Conservation (phyloP, 37 sponge, comb jelly and placozoan genomes). For the Aplysina aerophoba region DNA sequence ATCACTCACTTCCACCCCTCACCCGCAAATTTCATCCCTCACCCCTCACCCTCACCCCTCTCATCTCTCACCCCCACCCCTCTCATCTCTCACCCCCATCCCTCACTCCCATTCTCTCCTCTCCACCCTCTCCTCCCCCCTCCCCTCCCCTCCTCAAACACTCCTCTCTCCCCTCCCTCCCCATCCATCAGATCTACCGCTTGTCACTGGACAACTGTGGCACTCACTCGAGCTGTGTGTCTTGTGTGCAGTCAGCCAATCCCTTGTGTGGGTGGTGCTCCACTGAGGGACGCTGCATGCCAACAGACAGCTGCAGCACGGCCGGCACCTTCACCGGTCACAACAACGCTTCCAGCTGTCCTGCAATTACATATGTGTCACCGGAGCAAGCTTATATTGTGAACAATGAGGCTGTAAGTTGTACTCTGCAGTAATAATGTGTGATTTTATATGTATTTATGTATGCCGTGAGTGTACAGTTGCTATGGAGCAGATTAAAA, state of each 20-base stretch:
- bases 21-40: too few species aligned
- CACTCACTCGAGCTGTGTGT: neutral
- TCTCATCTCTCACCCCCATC: too few species aligned
- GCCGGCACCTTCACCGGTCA: neutral
- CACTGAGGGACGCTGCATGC: neutral
- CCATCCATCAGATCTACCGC: neutral
- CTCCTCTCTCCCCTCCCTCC: neutral
- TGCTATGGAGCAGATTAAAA: too few species aligned
- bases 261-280: constrained; percentile 25
- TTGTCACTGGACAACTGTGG: neutral
- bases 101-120: too few species aligned
- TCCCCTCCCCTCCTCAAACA: neutral
- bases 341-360: neutral
- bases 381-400: neutral
- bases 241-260: neutral
- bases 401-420: too few species aligned
- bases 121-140: too few species aligned
- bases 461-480: too few species aligned
- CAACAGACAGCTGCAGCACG: neutral
- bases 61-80: too few species aligned
- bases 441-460: too few species aligned
- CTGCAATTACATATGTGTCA: neutral
- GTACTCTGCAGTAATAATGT: too few species aligned
- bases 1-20: too few species aligned
- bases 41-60: too few species aligned